Evolutionary conservation across 2,888 invertebrate species (phyloP), one percentile per base, ranked within the genome.

Genomic region (Leptogaster cylindrica): DNA sequence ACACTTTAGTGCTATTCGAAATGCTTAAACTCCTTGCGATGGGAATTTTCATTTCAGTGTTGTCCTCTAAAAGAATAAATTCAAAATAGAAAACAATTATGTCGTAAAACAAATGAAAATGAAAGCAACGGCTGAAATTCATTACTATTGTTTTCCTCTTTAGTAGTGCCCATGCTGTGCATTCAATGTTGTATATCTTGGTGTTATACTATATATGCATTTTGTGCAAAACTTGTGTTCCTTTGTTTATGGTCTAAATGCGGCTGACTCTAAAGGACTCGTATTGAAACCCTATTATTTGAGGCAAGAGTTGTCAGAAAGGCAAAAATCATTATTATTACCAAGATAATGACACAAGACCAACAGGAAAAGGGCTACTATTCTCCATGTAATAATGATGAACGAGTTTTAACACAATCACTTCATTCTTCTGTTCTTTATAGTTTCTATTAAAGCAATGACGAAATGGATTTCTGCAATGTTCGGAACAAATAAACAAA

Each of bases 211-310:
- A 6, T 23, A 4, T 27, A 33, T 12, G 33, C 14, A 52, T 33
- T 33, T 33, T 16, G 52, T 52, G 52, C 51, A 31, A 52, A 52
- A 39, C 28, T 33, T 33, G 18, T 52, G 52, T n/a, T 51, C 51
- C 33, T 52, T 52, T 39, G 5, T 46, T 46, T 10, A n/a, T 16
- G 10, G 20, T 10, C 51, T 28, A 7, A 3, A 3, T 12, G 10
- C 8, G 18, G n/a, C 23, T 20, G 8, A 2, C 18, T 28, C 52
- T 20, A 33, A 41, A 61, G 25, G 28, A 14, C 12, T 27, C 23
- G 27, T 61, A 61, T 44, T 61, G 61, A 27, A 61, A 61, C 44
- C 55, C 5, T 61, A 27, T 61, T 61, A 44, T 61, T 61, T 61
- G 44, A n/a, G 18, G n/a, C 61, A 16, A 8, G 36, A 61, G 27